Base-by-base conservation (phyloP, 1,140 invertebrate species). In the Aphis craccivora region DNA sequence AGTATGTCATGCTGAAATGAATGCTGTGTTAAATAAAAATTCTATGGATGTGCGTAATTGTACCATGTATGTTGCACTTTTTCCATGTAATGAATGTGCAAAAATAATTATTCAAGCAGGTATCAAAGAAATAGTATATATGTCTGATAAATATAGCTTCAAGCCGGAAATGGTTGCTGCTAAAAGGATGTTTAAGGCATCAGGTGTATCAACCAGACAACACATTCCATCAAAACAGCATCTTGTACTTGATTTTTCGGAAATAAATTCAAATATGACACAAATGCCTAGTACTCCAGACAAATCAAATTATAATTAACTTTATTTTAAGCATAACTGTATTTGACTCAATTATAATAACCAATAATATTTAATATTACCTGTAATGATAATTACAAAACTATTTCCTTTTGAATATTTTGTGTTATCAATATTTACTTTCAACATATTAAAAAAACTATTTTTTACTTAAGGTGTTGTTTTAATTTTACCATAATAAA, bases 1-100 rank as follows among this genome's bases (percentile, higher is more conserved):
- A 98, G 99, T 99, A 1, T 99, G 98, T 94, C 99, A 99, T 96
- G 99, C 99, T 53, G 99, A 99, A 96, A 96, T 99, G 95, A 99
- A 99, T 96, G 99, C 99, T 23, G 98, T 99, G 94, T 94, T 99
- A 3, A 99, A 99, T 95, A 98, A 97, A 95, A 99, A 98, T 95
- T 96, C 96, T 6, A 95, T 96, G 0, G 96, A 97, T 95, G 95
- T 99, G 0, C 97, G 97, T 94, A 96, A 97, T 94, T 99, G 98
- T 94, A 97, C 96, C 1, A 96, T 99, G 2, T 99, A 99, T 95
- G 97, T 98, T 0, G 97, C 96, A 1, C 95, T 98, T 18, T 99
- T 99, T 95, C 99, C 99, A 0, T 99, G 99, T 95, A 99, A 99
- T 95, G 98, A 99, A 95, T 99, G 99, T 96, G 98, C 99, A 0